Evolutionary conservation across 2,797 vertebrate species (phyloP).

Genomic region (Melanotaenia trifasciata): DNA sequence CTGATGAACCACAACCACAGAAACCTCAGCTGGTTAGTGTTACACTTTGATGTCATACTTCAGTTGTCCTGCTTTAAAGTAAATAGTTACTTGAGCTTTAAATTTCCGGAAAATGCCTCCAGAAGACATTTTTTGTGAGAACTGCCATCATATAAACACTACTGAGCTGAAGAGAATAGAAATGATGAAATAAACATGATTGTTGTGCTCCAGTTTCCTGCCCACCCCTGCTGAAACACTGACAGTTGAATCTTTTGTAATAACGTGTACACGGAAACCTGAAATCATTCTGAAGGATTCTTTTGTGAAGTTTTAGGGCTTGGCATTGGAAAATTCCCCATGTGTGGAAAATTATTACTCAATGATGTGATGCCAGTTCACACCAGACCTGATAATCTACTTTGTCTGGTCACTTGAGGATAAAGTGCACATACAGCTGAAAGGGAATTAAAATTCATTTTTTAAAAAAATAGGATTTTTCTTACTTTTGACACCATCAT

Average conservation of each 20-base stretch:
- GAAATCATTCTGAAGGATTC: neutral
- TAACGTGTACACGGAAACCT: fast-evolving
- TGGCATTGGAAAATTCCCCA: neutral
- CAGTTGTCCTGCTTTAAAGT: neutral
- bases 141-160: no score
- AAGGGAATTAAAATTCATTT: neutral
- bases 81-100: no score
- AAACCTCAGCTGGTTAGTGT: conserved; percentile 7
- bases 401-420: neutral
- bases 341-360: conserved; percentile 2
- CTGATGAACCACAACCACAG: conserved; percentile 32
- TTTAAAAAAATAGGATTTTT: neutral
- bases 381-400: conserved; percentile 32
- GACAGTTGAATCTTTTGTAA: conserved; percentile 1
- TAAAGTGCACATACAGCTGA: no score
- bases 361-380: neutral
- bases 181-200: neutral
- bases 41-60: neutral
- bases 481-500: no score
- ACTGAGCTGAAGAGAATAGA: neutral
- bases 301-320: conserved; percentile 10
- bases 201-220: neutral
- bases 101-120: no score
- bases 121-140: no score
- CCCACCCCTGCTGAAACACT: neutral